These are phyloP conservation scores for Eugnorisma glareosa DNA, from an alignment of 2,888 invertebrate species.

Conservation along the genomic window DNA sequence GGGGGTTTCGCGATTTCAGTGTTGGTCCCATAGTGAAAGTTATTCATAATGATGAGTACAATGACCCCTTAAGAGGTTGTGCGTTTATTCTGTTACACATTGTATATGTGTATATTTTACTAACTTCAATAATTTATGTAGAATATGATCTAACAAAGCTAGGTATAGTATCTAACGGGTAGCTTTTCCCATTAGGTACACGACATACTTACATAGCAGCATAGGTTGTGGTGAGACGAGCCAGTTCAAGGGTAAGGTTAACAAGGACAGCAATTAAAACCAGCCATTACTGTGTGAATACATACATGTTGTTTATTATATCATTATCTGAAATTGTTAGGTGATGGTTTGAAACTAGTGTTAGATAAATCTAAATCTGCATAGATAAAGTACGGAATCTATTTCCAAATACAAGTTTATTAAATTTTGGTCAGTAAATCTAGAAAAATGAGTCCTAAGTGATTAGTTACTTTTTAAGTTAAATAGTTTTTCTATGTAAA, in stretches of 20 bases:
- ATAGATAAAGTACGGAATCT: slow-evolving; percentile 57
- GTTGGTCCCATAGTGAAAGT: no score
- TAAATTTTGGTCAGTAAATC: slow-evolving; percentile 64
- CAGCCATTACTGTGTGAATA: slow-evolving; percentile 48
- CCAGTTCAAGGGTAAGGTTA: not conserved
- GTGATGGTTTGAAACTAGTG: slow-evolving; percentile 55
- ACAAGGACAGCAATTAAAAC: slow-evolving; percentile 33
- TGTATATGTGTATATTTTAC: no score
- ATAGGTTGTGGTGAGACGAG: not conserved
- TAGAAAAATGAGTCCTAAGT: slow-evolving; percentile 60
- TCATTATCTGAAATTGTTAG: slow-evolving; percentile 49
- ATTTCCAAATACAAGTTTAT: slow-evolving; percentile 57
- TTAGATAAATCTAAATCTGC: slow-evolving; percentile 55
- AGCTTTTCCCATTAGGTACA: not conserved
- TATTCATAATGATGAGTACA: no score
- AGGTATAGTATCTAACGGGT: not conserved
- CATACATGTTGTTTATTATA: slow-evolving; percentile 59
- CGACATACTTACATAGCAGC: slow-evolving; percentile 1
- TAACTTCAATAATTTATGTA: no score
- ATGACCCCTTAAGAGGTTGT: no score
- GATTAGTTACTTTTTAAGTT: slow-evolving; percentile 54
- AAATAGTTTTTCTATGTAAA: slow-evolving; percentile 57
- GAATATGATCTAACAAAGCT: not conserved
- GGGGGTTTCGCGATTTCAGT: no score
- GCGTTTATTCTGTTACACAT: no score